Percentiles rank a stretch among this genome's conserved stretches.
These are phyloP conservation scores for Synanthedon myopaeformis DNA, from an alignment of 2,888 invertebrate species.

Conservation along the genomic window DNA sequence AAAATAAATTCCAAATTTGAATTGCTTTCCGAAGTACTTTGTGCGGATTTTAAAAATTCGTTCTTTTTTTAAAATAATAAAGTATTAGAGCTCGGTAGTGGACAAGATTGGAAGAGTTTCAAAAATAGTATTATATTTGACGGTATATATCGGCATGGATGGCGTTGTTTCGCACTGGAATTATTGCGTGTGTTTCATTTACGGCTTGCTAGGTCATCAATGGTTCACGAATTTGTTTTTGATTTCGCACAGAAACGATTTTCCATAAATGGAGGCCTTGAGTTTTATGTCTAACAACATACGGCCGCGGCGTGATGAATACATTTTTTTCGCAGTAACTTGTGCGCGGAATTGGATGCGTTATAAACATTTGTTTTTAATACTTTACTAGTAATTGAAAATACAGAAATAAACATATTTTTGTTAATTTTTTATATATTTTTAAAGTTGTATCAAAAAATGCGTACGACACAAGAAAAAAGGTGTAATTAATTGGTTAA, in stretches of 20 bases:
- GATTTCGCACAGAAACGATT: constrained; percentile 3
- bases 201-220: neutral
- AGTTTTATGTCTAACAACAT: neutral
- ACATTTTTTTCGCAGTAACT: too few species aligned
- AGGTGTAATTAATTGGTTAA: too few species aligned
- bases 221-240: constrained; percentile 2
- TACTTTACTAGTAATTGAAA: too few species aligned
- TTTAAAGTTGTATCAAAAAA: too few species aligned
- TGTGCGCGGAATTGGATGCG: too few species aligned
- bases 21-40: constrained; percentile 1
- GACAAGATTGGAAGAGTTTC: constrained; percentile 39
- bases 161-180: constrained; percentile 27
- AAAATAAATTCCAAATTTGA: constrained; percentile 9
- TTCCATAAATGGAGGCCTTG: constrained; percentile 7
- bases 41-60: constrained; percentile 1
- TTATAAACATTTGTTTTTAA: too few species aligned
- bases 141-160: constrained; percentile 45
- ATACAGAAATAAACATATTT: too few species aligned
- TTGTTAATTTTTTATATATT: too few species aligned
- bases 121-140: constrained; percentile 57
- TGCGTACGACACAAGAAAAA: too few species aligned
- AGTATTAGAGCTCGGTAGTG: constrained; percentile 1
- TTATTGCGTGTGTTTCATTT: constrained; percentile 12
- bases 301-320: too few species aligned
- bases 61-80: constrained; percentile 3